phyloP scores from a whole-genome alignment of 1,140 invertebrate genomes.

The Mercenaria mercenaria region DNA sequence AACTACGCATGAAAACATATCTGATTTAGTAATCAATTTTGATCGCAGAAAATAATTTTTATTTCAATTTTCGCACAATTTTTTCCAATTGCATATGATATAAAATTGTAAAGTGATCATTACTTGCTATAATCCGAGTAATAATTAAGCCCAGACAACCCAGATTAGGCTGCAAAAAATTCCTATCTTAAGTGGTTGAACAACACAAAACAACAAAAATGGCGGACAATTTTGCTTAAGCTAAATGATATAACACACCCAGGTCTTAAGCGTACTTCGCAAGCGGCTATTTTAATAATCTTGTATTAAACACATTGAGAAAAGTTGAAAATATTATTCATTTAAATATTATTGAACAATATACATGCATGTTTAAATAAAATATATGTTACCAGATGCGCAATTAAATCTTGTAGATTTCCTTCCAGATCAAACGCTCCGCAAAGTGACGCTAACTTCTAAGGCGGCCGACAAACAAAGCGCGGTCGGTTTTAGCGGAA shows the following conservation, averaged over 20 bases:
- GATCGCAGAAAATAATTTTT: constrained; percentile 14
- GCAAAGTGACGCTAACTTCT: constrained; percentile 34
- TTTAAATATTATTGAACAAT: background rate
- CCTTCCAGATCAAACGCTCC: constrained; percentile 1
- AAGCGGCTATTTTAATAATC: background rate
- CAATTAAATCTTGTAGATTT: background rate
- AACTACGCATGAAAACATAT: background rate
- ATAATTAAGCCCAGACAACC: too few species aligned
- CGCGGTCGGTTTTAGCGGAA: background rate
- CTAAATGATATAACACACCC: background rate
- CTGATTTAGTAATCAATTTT: background rate
- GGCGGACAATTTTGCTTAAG: constrained; percentile 31
- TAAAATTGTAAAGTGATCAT: background rate
- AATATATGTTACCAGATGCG: constrained; percentile 20
- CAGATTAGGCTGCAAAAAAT: constrained; percentile 5
- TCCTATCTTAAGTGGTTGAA: constrained; percentile 3
- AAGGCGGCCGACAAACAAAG: constrained; percentile 28
- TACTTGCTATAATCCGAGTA: background rate
- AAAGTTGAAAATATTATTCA: background rate
- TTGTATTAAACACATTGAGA: background rate
- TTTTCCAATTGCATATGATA: constrained; percentile 8
- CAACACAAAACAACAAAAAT: constrained; percentile 31
- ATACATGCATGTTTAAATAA: constrained; percentile 10
- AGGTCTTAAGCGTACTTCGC: background rate
- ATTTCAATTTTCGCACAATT: constrained; percentile 8